Conservation (phyloP, 2,797 vertebrate genomes). For the Alca torda region DNA sequence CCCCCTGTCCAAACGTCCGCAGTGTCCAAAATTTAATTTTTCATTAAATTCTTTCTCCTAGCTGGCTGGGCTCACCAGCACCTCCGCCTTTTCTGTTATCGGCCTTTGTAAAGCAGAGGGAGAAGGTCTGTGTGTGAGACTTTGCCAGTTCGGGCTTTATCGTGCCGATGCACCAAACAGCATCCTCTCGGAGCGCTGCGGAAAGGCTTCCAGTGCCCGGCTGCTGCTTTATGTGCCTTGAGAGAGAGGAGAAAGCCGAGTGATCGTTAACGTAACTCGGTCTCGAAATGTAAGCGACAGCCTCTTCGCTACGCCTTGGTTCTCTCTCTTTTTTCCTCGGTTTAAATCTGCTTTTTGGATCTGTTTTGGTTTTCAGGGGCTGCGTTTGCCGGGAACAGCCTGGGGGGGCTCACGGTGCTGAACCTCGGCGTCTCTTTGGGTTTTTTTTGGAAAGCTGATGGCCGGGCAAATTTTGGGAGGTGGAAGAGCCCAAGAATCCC, state of each 20-base stretch:
- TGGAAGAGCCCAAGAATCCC: accelerated
- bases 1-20: neutral
- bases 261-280: accelerated
- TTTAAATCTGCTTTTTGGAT: neutral
- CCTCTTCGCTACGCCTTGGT: neutral
- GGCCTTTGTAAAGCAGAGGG: neutral
- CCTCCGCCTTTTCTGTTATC: neutral
- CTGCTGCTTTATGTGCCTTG: neutral
- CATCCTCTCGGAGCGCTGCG: accelerated
- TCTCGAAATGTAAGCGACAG: neutral
- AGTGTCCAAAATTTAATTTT: too few species aligned
- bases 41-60: neutral
- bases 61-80: neutral
- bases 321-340: neutral
- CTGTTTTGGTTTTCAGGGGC: accelerated
- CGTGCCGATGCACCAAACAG: accelerated
- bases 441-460: accelerated
- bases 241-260: too few species aligned
- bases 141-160: neutral
- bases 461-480: neutral
- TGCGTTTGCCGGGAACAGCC: neutral
- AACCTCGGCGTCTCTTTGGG: neutral
- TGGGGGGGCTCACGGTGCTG: neutral
- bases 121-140: neutral
- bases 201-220: neutral